Conservation (phyloP, 92 coral and sea anemone species). For the Epizoanthus stellaris region DNA sequence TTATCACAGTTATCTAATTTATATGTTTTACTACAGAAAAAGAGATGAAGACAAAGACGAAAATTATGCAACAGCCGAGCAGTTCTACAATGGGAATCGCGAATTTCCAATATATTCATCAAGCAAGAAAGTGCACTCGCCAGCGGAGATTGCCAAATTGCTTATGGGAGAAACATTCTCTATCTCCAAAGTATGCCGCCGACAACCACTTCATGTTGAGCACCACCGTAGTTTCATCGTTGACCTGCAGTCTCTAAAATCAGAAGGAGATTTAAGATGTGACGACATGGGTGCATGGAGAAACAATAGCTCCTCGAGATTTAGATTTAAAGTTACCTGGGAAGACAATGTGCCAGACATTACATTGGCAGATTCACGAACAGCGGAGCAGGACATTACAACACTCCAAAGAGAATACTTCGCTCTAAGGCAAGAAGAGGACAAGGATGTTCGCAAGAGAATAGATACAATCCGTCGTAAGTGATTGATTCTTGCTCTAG, state of each 20-base stretch:
- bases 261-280: conserved; percentile 21
- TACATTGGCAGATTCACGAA: background rate
- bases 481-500: background rate
- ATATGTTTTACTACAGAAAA: too few species aligned
- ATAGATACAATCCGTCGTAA: conserved; percentile 32
- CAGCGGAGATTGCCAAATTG: conserved; percentile 25
- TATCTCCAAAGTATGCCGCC: conserved; percentile 17
- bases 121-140: conserved; percentile 21
- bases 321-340: conserved; percentile 1
- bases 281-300: conserved; percentile 36
- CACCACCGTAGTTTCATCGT: too few species aligned
- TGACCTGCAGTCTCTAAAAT: conserved; percentile 21
- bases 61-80: background rate
- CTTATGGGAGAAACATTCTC: conserved; percentile 14
- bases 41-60: too few species aligned
- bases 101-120: too few species aligned
- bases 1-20: too few species aligned
- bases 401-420: conserved; percentile 19
- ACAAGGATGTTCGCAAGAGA: conserved; percentile 26
- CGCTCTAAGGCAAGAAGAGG: background rate
- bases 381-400: conserved; percentile 4
- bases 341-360: conserved; percentile 12
- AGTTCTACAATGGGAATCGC: background rate
- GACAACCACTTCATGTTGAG: conserved; percentile 21
- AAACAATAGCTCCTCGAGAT: conserved; percentile 27